Base-by-base conservation (phyloP, 1,140 invertebrate genomes). In the Penaeus indicus region DNA sequence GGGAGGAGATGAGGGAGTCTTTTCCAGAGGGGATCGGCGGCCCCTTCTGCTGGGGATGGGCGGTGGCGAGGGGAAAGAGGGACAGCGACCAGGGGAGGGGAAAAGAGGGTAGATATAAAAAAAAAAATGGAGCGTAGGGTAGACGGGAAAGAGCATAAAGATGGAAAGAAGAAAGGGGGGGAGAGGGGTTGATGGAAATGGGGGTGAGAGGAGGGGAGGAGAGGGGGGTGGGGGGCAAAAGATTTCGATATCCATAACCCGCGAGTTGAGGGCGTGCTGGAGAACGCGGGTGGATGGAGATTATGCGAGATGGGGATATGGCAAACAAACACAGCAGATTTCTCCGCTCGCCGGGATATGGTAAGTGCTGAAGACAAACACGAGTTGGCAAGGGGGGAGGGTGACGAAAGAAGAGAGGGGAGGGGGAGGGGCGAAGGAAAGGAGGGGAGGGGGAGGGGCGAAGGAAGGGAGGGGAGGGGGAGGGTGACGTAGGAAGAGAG, bases 351-450 rank as follows among this genome's bases (percentile, higher is more conserved):
- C n/a, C 42, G 10, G 42, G 72, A 75, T 25, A 27, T 38, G 72
- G 21, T 47, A 84, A 84, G 62, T 84, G 82, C 32, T 47, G 82
- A 84, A 84, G 19, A 84, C 63, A 69, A 69, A 84, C 38, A 64
- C 32, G 64, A 84, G 82, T 84, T 84, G 82, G 69, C 82, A 84
- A 42, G 10, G 10, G 42, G 10, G 10, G 42, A 47, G 10, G 42
- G 10, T 5, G 42, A 47, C 3, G 42, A 47, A 47, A 10, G 10
- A 47, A 10, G 10, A 47, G 42, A 47, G 10, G 42, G 10, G 10
- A 10, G 10, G 10, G 42, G 10, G 42, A 10, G 10, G 42, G 42
- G 10, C 4, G 42, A 10, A 47, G 42, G 10, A 10, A 10, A 47
- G 3, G 42, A 10, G 38, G 38, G 2, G 7, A 4, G 38, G 5